phyloP scores from a whole-genome alignment of 1,140 invertebrate species.

The Conus ventricosus region DNA sequence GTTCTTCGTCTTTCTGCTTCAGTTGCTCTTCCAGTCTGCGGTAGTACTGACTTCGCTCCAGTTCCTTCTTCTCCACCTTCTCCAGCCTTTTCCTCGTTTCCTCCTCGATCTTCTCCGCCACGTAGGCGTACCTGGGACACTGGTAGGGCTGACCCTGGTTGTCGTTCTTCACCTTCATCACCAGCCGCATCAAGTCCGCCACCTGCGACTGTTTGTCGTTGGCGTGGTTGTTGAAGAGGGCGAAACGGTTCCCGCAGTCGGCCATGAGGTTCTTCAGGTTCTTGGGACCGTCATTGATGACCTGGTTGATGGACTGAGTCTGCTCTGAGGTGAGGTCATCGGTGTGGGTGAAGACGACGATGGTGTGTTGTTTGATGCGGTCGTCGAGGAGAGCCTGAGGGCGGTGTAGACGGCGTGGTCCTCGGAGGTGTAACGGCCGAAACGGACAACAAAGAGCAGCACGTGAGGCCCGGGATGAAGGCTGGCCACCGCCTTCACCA shows the following conservation, averaged over 20 bases:
- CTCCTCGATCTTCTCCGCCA: slow-evolving; percentile 20
- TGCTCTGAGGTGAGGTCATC: neutral
- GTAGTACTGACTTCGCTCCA: neutral
- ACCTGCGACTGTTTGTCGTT: slow-evolving; percentile 22
- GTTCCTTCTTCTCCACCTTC: slow-evolving; percentile 18
- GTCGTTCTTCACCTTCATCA: neutral
- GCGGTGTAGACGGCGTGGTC: slow-evolving; percentile 17
- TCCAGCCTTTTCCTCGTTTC: neutral
- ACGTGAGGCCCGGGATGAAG: slow-evolving; percentile 31
- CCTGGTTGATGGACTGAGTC: slow-evolving; percentile 1
- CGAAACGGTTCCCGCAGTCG: slow-evolving; percentile 14
- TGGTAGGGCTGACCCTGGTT: slow-evolving; percentile 16
- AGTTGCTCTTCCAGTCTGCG: neutral
- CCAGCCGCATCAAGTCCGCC: neutral
- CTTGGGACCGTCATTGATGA: neutral
- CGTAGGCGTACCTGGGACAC: slow-evolving; percentile 24
- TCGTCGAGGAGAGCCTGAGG: slow-evolving; percentile 22
- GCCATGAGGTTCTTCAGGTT: slow-evolving; percentile 2
- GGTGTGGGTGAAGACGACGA: slow-evolving; percentile 28
- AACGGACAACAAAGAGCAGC: slow-evolving; percentile 21
- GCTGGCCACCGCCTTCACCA: slow-evolving; percentile 19
- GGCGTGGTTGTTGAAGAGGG: slow-evolving; percentile 17
- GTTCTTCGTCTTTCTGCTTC: neutral
- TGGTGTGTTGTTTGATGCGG: neutral
- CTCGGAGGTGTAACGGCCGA: slow-evolving; percentile 35